Conservation (phyloP, 2,888 invertebrate genomes). For the Geophilus truncorum region DNA sequence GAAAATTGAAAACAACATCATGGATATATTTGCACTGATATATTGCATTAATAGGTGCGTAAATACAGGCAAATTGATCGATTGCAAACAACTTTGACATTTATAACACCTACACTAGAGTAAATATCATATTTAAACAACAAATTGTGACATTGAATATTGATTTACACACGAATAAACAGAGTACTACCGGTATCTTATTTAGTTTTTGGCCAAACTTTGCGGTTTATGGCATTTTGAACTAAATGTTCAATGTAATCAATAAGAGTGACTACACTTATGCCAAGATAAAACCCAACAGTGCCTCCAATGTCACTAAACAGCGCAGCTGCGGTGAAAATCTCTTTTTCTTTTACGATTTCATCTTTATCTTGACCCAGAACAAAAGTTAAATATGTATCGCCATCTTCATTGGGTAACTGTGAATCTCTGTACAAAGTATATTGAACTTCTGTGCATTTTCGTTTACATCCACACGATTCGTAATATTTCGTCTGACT, state of each 20-base stretch:
- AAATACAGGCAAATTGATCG: too few species aligned
- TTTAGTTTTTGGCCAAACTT: too few species aligned
- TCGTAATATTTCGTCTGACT: background rate
- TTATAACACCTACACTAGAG: too few species aligned
- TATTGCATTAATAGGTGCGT: too few species aligned
- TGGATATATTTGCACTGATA: too few species aligned
- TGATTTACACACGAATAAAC: too few species aligned
- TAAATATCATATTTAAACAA: too few species aligned
- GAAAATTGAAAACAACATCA: too few species aligned
- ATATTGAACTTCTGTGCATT: background rate
- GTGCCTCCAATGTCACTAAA: background rate
- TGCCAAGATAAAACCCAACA: background rate
- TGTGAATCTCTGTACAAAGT: background rate
- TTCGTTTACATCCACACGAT: background rate
- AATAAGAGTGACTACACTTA: background rate
- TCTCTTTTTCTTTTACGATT: background rate
- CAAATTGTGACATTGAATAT: too few species aligned
- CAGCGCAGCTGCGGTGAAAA: background rate
- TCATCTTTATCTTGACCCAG: background rate
- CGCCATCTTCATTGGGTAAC: background rate
- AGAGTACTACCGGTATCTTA: too few species aligned
- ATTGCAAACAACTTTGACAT: too few species aligned
- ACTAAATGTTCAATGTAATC: background rate
- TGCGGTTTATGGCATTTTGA: background rate
- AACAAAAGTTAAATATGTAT: background rate